Conservation (phyloP, 2,113 vertebrate species). For the Orycteropus afer region DNA sequence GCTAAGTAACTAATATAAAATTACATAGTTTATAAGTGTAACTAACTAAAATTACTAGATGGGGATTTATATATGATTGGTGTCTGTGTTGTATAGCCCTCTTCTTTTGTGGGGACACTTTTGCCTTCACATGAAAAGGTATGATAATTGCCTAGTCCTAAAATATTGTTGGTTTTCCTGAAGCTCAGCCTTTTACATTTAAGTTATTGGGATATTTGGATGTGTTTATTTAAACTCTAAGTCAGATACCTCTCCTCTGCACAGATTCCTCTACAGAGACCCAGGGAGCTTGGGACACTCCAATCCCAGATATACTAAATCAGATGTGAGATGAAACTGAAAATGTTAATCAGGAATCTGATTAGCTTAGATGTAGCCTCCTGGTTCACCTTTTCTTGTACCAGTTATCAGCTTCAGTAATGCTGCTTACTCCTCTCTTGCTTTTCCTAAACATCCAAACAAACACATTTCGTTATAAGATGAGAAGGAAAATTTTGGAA, state of each 20-base stretch:
- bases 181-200: background rate
- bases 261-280: background rate
- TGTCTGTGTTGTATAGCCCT: constrained; percentile 24
- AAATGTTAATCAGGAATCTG: constrained; percentile 36
- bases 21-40: background rate
- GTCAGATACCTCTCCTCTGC: background rate
- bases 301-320: background rate
- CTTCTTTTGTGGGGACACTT: constrained; percentile 8
- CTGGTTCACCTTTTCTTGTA: background rate
- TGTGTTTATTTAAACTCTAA: background rate
- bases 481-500: constrained; percentile 60
- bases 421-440: background rate
- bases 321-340: constrained; percentile 36
- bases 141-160: background rate
- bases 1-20: background rate
- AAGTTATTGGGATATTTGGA: background rate
- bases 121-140: constrained; percentile 40
- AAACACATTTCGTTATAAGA: constrained; percentile 68
- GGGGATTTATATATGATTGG: constrained; percentile 58
- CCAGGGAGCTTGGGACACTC: background rate
- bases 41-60: constrained; percentile 55
- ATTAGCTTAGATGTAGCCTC: constrained; percentile 45
- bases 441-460: constrained; percentile 38
- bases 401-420: constrained; percentile 21
- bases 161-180: background rate